Percentiles rank a stretch among this genome's conserved stretches.
These are phyloP conservation scores for Cyclina sinensis DNA, from an alignment of 1,140 invertebrate genomes.

Conservation along the genomic window DNA sequence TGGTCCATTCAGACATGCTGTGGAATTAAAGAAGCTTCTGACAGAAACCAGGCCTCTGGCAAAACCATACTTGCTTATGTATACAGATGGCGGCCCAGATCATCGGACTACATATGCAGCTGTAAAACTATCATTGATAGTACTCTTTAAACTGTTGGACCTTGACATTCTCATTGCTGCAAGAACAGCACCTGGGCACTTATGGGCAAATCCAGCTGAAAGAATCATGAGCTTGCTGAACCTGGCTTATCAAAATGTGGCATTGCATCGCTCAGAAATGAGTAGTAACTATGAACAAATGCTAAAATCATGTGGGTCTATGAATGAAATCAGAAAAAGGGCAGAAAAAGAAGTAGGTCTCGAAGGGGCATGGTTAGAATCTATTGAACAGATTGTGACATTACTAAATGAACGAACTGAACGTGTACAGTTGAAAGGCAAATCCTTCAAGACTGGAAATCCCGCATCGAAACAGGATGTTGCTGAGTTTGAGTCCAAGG, in stretches of 20 bases:
- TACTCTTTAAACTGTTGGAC: constrained; percentile 64
- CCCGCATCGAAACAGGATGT: constrained; percentile 50
- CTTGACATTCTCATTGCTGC: constrained; percentile 66
- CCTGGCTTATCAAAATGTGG: constrained; percentile 63
- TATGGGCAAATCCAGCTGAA: constrained; percentile 70
- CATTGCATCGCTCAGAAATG: constrained; percentile 47
- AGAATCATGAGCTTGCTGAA: constrained; percentile 71
- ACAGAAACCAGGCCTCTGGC: constrained; percentile 2
- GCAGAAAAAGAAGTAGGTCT: constrained; percentile 47
- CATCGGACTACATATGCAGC: constrained; percentile 30
- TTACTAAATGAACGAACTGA: constrained; percentile 51
- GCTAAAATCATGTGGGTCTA: constrained; percentile 48
- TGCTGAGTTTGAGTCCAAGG: constrained; percentile 40
- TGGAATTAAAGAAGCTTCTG: constrained; percentile 45
- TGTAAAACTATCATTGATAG: constrained; percentile 66
- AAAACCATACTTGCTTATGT: constrained; percentile 31
- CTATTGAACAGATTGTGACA: constrained; percentile 25
- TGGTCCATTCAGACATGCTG: constrained; percentile 65
- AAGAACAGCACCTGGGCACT: constrained; percentile 67
- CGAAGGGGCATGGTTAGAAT: constrained; percentile 42
- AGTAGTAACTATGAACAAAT: constrained; percentile 52
- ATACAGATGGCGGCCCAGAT: constrained; percentile 14
- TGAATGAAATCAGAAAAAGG: constrained; percentile 66
- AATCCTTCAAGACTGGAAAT: not conserved
- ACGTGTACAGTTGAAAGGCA: constrained; percentile 43